Percentiles rank a stretch among this genome's conserved stretches.
phyloP scores from a whole-genome alignment of 2,113 vertebrate genomes.

The Podarcis cretensis region DNA sequence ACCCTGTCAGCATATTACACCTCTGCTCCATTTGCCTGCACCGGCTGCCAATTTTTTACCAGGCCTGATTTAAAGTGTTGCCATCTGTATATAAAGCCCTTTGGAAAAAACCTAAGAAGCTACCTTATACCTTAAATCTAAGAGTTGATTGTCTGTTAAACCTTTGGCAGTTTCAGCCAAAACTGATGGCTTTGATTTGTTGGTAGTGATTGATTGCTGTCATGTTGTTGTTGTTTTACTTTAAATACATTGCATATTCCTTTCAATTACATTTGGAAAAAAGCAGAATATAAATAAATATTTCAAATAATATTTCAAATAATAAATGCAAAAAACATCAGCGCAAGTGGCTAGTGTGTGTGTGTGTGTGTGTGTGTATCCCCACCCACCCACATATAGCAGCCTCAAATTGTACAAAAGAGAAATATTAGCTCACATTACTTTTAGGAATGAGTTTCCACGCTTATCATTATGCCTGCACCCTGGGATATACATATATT shows the following conservation, averaged over 20 bases:
- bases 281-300: neutral
- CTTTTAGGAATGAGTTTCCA: neutral
- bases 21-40: neutral
- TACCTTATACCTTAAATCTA: too few relatives aligned
- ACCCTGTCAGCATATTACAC: neutral
- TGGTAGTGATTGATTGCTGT: neutral
- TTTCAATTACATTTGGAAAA: neutral
- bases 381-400: neutral
- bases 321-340: neutral
- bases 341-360: neutral
- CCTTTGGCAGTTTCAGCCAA: neutral
- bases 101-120: too few relatives aligned
- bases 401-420: neutral
- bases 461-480: fast-evolving
- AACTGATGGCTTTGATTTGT: neutral
- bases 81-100: too few relatives aligned
- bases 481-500: neutral
- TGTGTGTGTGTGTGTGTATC: too few relatives aligned
- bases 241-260: neutral
- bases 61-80: neutral
- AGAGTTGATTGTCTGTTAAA: neutral
- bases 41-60: neutral
- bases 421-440: neutral
- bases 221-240: neutral
- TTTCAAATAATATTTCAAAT: neutral